These are phyloP conservation scores for Tarsius wallacei DNA, from an alignment of 2,797 vertebrate genomes.

Conservation along the genomic window DNA sequence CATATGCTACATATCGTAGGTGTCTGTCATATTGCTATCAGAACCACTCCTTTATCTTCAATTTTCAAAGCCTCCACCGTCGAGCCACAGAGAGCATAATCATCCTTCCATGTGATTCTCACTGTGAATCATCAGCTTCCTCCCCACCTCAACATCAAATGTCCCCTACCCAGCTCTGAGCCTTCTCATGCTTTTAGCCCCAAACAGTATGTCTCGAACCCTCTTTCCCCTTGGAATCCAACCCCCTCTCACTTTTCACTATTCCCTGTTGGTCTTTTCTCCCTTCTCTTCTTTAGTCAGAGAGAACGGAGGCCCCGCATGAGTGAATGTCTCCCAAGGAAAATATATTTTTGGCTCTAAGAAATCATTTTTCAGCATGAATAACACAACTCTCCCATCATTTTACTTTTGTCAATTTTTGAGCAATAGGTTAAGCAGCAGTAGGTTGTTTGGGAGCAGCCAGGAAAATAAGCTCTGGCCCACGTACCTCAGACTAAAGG, in stretches of 20 bases:
- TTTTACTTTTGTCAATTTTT: slow-evolving; percentile 68
- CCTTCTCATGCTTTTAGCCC: not conserved
- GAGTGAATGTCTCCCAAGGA: slow-evolving; percentile 69
- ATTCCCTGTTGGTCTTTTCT: not conserved
- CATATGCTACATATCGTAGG: accelerated
- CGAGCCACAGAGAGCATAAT: not conserved
- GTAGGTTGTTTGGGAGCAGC: slow-evolving; percentile 69
- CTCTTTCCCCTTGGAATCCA: not conserved
- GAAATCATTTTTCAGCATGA: slow-evolving; percentile 74
- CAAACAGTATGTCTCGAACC: not conserved
- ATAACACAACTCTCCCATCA: slow-evolving; percentile 44
- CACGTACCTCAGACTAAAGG: slow-evolving; percentile 25
- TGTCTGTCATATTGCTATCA: too few relatives aligned
- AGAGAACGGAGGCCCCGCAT: not conserved
- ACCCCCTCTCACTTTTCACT: not conserved
- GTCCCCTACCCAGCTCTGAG: not conserved
- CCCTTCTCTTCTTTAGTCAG: not conserved
- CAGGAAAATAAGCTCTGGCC: slow-evolving; percentile 80
- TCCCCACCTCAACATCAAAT: not conserved
- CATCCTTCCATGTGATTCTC: not conserved
- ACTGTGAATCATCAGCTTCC: not conserved
- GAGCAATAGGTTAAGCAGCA: slow-evolving; percentile 75
- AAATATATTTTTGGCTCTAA: slow-evolving; percentile 69
- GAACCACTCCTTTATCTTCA: not conserved
- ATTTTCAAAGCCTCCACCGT: not conserved